Conservation (phyloP, 2,888 invertebrate species). For the Parelbella ahira region DNA sequence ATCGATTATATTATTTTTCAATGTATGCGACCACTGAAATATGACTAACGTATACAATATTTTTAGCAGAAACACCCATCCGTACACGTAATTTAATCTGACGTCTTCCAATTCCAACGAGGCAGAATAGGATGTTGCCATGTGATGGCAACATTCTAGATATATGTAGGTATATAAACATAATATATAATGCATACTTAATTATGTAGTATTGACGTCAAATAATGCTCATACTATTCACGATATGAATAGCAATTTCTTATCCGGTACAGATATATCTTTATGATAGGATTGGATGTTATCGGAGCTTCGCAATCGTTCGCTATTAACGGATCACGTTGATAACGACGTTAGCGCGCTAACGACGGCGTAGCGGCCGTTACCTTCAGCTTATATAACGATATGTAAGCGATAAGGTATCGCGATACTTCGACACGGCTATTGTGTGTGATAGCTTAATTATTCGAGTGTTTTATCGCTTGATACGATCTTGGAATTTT, state of each 20-base stretch:
- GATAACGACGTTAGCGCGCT: constrained; percentile 34
- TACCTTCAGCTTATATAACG: constrained; percentile 35
- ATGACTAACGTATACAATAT: too few relatives aligned
- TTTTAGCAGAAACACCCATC: too few relatives aligned
- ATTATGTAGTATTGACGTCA: too few relatives aligned
- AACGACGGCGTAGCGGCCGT: constrained; percentile 42
- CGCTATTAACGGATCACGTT: constrained; percentile 48
- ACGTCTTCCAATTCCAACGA: too few relatives aligned
- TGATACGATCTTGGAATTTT: constrained; percentile 1
- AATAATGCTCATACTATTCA: too few relatives aligned
- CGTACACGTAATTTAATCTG: too few relatives aligned
- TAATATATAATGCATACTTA: too few relatives aligned
- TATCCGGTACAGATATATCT: constrained; percentile 21
- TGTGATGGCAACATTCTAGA: too few relatives aligned
- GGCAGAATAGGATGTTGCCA: too few relatives aligned
- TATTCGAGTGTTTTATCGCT: constrained; percentile 3
- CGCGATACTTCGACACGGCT: constrained; percentile 4
- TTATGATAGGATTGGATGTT: constrained; percentile 20
- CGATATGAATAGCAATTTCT: not conserved
- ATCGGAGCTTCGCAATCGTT: constrained; percentile 12
- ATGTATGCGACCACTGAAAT: too few relatives aligned
- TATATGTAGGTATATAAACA: too few relatives aligned
- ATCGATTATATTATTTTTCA: too few relatives aligned
- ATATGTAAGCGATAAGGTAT: constrained; percentile 19
- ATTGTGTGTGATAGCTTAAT: constrained; percentile 7